Evolutionary conservation across 2,113 vertebrate species (phyloP).

Genomic region (Irena cyanogastra): DNA sequence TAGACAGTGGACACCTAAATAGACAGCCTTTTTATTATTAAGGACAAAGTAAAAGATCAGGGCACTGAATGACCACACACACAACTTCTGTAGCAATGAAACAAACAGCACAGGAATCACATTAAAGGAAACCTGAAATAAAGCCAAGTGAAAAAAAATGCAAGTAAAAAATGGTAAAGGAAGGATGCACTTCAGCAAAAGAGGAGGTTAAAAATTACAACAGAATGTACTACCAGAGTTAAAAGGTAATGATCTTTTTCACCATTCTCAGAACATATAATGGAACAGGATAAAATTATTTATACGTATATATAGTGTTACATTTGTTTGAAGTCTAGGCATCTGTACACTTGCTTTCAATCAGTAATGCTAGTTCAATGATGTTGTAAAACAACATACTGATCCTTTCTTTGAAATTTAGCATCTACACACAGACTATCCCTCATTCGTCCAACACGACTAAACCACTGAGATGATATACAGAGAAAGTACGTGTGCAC

Average conservation of each 20-base stretch:
- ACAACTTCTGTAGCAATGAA: neutral
- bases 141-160: neutral
- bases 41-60: neutral
- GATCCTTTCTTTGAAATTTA: neutral
- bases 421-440: neutral
- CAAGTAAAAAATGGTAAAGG: neutral
- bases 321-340: neutral
- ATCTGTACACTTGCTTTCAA: neutral
- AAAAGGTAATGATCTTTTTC: neutral
- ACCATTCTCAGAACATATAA: neutral
- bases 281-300: neutral
- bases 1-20: neutral
- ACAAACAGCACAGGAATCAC: neutral
- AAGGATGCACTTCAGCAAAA: neutral
- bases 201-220: neutral
- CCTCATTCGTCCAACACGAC: neutral
- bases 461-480: neutral
- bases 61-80: neutral
- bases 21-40: neutral
- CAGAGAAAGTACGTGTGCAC: neutral
- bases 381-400: neutral
- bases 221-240: neutral
- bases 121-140: neutral
- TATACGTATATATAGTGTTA: neutral
- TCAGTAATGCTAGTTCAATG: neutral